Evolutionary conservation across 2,113 vertebrate genomes (phyloP).

Genomic region (Anoura caudifer): DNA sequence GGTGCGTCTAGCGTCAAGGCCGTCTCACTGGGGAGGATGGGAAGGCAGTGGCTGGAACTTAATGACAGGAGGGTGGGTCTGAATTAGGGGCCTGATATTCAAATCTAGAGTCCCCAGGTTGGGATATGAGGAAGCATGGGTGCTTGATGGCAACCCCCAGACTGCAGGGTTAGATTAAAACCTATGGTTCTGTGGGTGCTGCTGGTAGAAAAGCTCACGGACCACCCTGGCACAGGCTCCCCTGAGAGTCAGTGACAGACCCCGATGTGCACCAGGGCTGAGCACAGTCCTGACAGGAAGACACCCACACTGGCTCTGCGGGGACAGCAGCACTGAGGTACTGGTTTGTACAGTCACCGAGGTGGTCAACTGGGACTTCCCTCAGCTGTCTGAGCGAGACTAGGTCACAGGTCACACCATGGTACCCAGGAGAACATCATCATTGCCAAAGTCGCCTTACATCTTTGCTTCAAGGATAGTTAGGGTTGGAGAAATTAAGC

Average conservation of each 20-base stretch:
- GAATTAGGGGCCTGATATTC: not conserved
- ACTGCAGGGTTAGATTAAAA: not conserved
- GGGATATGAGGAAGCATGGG: not conserved
- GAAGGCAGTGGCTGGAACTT: not conserved
- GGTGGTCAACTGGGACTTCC: not conserved
- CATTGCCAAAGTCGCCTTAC: not conserved
- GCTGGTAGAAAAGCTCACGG: not conserved
- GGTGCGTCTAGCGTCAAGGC: not conserved
- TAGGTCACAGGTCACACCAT: accelerated
- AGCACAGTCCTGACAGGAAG: too few species aligned
- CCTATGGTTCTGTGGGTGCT: not conserved
- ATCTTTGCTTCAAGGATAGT: not conserved
- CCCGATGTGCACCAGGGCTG: not conserved
- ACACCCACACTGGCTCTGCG: not conserved
- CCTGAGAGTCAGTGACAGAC: not conserved
- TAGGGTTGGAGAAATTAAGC: not conserved
- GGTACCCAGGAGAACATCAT: not conserved
- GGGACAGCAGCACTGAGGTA: slow-evolving; percentile 21
- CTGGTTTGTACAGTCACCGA: slow-evolving; percentile 79
- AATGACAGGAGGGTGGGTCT: not conserved
- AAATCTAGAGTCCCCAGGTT: not conserved
- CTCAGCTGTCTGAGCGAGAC: not conserved
- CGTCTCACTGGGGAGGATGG: not conserved
- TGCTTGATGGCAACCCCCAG: not conserved
- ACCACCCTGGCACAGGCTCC: not conserved